Base-by-base conservation (phyloP, 2,113 vertebrate genomes). In the Heloderma charlesbogerti region DNA sequence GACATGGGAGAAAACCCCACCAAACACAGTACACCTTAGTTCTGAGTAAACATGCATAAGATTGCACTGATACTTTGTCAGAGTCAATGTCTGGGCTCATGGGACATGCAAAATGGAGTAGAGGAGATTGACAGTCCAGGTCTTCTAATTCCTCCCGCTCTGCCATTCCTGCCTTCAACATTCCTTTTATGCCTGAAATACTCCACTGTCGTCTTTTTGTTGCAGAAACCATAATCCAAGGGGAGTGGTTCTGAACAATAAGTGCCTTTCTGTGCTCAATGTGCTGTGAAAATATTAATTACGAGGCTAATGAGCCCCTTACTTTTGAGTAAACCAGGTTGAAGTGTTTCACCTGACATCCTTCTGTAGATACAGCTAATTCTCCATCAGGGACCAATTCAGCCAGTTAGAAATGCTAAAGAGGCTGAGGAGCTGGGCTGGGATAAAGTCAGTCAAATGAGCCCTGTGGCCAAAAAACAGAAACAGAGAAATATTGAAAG, bases 351-450 rank as follows among this genome's bases (percentile, higher is more conserved):
- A 29, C 10, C 51, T 80, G 81, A 79, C 20, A 75, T 10, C 20
- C 20, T 16, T 13, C n/a, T 86, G 34, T 37, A 83, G 29, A 1
- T 43, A 80, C n/a, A 13, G 84, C 18, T 34, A 74, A 40, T 92
- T 0, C 0, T 78, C 48, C 86, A 66, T 86, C n/a, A 27, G 66
- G 84, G 93, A 88, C 54, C 34, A 6, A 67, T 94, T 86, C n/a
- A n/a, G n/a, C 60, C 4, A 51, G 45, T 40, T 27, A 74, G 85
- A 92, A 92, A 60, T 29, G 89, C 34, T 84, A 84, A 92, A 91
- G 1, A 80, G 87, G 6, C 4, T 6, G 3, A 5, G 22, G 9
- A 51, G 48, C 4, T 5, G 48, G 37, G 34, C 31, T 0, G 5
- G 87, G n/a, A 37, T 66, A 20, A 37, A 80, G 87, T 91, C 48